Conservation (phyloP, 2,113 vertebrate genomes). For the Leucoraja erinaceus region DNA sequence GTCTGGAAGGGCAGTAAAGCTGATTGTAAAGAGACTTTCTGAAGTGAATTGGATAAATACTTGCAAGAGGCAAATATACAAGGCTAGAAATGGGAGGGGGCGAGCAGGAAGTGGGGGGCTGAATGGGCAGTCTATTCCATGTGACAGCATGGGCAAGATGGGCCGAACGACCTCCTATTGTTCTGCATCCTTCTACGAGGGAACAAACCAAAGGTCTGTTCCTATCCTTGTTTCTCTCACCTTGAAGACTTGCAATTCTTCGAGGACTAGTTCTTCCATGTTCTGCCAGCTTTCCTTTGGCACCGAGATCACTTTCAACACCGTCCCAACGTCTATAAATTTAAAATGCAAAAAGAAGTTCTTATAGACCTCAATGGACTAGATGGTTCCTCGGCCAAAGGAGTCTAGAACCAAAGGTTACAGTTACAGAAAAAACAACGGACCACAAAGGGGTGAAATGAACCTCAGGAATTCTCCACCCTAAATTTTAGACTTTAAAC, state of each 20-base stretch:
- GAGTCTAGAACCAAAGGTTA: not conserved
- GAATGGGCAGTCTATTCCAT: not conserved
- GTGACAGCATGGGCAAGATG: not conserved
- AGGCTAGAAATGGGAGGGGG: too few species aligned
- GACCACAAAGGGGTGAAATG: too few species aligned
- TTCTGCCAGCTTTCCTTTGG: conserved; percentile 75
- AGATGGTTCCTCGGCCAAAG: too few species aligned
- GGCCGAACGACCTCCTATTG: not conserved
- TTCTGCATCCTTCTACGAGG: not conserved
- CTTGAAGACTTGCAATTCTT: conserved; percentile 89
- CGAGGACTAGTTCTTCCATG: conserved; percentile 80
- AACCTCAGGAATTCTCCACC: too few species aligned
- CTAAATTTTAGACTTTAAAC: too few species aligned
- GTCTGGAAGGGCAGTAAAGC: too few species aligned
- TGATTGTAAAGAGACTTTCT: too few species aligned
- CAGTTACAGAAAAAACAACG: too few species aligned
- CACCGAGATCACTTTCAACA: conserved; percentile 87
- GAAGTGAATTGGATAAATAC: too few species aligned
- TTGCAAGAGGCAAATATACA: too few species aligned
- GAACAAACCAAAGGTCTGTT: not conserved
- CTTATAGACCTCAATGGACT: not conserved
- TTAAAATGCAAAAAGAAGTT: not conserved
- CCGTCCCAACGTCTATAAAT: conserved; percentile 68
- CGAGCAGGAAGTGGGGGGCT: not conserved
- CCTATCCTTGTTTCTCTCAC: conserved; percentile 52